A percentile compares a stretch with the other conserved stretches of the same genome.
Evolutionary conservation across 1,140 invertebrate genomes (phyloP).

Genomic region (Bombus haemorrhoidalis): DNA sequence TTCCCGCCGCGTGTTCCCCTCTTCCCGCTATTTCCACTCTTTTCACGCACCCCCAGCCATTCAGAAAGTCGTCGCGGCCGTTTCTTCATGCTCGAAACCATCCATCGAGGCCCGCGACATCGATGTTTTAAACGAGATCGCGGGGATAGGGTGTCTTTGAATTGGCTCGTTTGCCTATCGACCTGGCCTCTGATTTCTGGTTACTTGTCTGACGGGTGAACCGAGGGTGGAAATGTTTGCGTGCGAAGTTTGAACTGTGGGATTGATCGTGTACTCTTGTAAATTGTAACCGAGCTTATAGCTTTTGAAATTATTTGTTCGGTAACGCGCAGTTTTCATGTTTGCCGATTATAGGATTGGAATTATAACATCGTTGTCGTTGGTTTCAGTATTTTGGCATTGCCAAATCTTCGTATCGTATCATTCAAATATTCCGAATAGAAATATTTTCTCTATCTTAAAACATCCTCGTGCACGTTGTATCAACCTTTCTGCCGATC

Average conservation of each 20-base stretch:
- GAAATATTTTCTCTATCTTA: no score
- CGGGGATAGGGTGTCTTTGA: conserved; percentile 1
- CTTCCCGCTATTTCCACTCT: background rate
- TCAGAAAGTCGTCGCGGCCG: background rate
- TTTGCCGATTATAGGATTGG: no score
- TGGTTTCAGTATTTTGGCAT: no score
- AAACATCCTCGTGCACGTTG: fast-evolving
- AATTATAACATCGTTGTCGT: no score
- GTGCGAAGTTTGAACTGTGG: background rate
- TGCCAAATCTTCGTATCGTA: no score
- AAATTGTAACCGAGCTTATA: background rate
- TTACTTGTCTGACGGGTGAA: background rate
- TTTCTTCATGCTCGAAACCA: background rate
- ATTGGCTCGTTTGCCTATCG: conserved; percentile 23
- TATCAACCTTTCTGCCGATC: no score
- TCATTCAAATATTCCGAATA: no score
- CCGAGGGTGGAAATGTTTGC: background rate
- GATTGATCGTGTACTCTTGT: background rate
- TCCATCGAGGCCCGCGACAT: background rate
- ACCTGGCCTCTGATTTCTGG: background rate
- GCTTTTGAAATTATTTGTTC: no score
- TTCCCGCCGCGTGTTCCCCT: background rate
- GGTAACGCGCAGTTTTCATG: no score
- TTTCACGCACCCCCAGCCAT: background rate
- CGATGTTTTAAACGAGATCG: conserved; percentile 26